These are phyloP conservation scores for Diachasma alloeum DNA, from an alignment of 1,140 invertebrate genomes.

Conservation along the genomic window DNA sequence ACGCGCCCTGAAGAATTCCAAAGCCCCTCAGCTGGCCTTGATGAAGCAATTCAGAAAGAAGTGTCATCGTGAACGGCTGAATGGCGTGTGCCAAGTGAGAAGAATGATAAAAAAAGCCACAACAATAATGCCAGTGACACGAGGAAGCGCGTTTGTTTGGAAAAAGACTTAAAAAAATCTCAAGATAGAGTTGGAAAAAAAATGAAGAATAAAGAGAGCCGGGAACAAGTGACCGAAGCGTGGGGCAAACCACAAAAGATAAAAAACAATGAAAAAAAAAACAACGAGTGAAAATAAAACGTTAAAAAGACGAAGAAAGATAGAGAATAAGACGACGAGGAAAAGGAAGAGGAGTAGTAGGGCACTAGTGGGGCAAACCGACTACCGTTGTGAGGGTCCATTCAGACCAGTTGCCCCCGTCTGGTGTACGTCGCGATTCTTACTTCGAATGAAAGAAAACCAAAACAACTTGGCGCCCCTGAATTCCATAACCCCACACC, in stretches of 20 bases:
- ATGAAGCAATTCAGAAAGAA: not conserved
- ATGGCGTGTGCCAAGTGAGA: not conserved
- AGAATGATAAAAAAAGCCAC: not conserved
- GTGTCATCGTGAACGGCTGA: not conserved
- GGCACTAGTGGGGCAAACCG: constrained; percentile 37
- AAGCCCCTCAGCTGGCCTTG: not conserved
- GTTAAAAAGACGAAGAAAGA: constrained; percentile 11
- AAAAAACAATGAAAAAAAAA: not conserved
- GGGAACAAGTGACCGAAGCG: constrained; percentile 22
- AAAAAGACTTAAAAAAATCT: not conserved
- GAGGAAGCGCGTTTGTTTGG: not conserved
- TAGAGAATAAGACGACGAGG: constrained; percentile 28
- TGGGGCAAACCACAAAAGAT: constrained; percentile 1
- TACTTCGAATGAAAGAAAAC: constrained; percentile 31
- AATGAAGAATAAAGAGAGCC: not conserved
- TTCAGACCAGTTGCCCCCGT: constrained; percentile 32
- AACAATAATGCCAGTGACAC: not conserved
- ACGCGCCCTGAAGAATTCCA: not conserved
- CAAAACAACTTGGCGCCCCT: constrained; percentile 38
- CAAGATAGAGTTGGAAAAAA: not conserved
- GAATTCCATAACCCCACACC: constrained; percentile 33
- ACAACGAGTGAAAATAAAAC: not conserved
- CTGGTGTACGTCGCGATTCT: constrained; percentile 30
- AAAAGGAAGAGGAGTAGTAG: constrained; percentile 34
- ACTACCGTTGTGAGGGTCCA: constrained; percentile 40